Base-by-base conservation (phyloP, 2,797 vertebrate species). In the Eleutherodactylus coqui region DNA sequence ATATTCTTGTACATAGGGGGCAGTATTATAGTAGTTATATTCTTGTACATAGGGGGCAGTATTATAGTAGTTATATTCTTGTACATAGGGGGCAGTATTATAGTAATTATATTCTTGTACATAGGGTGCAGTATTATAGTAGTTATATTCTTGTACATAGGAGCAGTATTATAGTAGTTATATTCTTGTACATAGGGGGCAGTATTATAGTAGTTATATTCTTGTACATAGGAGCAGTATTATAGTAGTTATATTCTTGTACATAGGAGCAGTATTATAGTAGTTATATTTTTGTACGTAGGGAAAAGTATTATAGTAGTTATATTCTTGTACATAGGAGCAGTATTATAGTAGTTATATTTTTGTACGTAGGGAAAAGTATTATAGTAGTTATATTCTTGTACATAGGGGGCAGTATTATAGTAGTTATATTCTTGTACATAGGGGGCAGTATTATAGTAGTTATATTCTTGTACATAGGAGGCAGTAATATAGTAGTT, bases 331-430 rank as follows among this genome's bases (percentile, higher is more conserved):
- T 55, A 55, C 21, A 55, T 55, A 55, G 51, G 5, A 14, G 51
- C 6, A 55, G 51, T 55, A 55, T 55, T 55, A 55, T 55, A 55
- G 21, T 55, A 55, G 21, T 55, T 55, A n/a, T 55, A 55, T 55
- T 55, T 21, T n/a, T 55, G 51, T 55, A 55, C 21, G 24, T 55
- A 55, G 51, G n/a, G 51, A 27, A n/a, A 24, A 60, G 55, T 60
- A 60, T 60, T 60, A 60, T 60, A 60, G 55, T 60, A 60, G 55
- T 60, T 60, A 60, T 60, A 60, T 60, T 60, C 55, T 29, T 60
- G 55, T 29, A 60, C n/a, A 27, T 29, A 60, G n/a, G 55, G n/a
- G 4, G 55, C 10, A 60, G 55, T 60, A 60, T 60, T 60, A 27
- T 60, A 60, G 55, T 60, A 60, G 24, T 60, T 60, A 60, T 60